Conservation (phyloP, 2,113 vertebrate species). For the Pachycephala philippinensis region DNA sequence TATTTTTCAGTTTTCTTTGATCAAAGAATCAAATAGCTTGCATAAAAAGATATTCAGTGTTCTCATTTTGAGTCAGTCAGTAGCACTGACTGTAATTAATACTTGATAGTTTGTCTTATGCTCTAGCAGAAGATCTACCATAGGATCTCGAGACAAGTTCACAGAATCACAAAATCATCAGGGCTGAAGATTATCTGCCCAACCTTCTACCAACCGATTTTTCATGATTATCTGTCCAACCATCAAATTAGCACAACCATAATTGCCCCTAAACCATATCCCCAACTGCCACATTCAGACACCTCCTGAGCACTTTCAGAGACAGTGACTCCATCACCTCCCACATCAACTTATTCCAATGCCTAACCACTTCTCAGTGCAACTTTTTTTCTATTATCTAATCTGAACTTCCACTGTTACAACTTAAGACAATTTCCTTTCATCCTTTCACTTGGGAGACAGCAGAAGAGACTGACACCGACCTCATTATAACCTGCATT, state of each 20-base stretch:
- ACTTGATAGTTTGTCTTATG: not conserved
- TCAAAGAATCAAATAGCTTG: not conserved
- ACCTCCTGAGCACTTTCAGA: not conserved
- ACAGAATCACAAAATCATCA: not conserved
- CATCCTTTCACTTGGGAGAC: not conserved
- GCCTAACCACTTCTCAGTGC: not conserved
- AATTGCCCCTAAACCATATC: not conserved
- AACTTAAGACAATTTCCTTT: not conserved
- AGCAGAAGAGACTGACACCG: not conserved
- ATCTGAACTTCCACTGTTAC: not conserved
- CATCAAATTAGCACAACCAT: rapidly evolving
- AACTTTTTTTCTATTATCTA: not conserved
- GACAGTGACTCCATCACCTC: not conserved
- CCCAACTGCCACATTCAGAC: not conserved
- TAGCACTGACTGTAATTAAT: not conserved
- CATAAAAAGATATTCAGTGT: not conserved
- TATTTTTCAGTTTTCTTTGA: not conserved
- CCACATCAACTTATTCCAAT: not conserved
- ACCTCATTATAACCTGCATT: not conserved
- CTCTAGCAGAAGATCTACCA: not conserved
- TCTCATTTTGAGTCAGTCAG: not conserved
- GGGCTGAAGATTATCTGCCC: not conserved
- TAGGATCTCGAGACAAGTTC: not conserved
- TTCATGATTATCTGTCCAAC: not conserved
- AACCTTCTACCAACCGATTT: not conserved